These are phyloP conservation scores for Thalassophryne amazonica DNA, from an alignment of 2,797 vertebrate genomes.

Conservation along the genomic window DNA sequence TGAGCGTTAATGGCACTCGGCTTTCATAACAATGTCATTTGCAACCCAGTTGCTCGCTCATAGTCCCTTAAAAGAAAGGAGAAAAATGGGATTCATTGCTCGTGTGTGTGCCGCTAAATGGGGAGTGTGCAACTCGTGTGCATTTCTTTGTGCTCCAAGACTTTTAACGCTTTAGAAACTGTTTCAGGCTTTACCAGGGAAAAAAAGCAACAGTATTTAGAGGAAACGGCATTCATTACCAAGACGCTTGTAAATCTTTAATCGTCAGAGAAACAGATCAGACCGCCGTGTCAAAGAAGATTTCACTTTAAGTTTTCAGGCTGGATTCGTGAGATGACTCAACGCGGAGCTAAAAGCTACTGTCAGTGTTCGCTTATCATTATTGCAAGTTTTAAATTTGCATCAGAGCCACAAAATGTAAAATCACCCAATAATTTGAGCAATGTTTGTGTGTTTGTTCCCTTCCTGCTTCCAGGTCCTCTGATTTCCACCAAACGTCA, in stretches of 20 bases:
- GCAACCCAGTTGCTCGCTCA: constrained; percentile 70
- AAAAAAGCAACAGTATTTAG: constrained; percentile 64
- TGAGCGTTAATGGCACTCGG: constrained; percentile 71
- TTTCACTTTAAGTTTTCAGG: constrained; percentile 29
- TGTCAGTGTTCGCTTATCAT: too few relatives aligned
- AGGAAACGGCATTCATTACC: constrained; percentile 69
- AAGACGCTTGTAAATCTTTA: constrained; percentile 66
- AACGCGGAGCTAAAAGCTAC: constrained; percentile 19
- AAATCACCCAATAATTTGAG: too few relatives aligned
- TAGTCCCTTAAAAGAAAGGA: constrained; percentile 66
- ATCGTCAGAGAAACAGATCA: constrained; percentile 34
- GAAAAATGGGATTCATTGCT: constrained; percentile 61
- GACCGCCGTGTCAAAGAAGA: constrained; percentile 42
- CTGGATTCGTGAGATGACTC: constrained; percentile 25
- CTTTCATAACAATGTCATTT: constrained; percentile 77
- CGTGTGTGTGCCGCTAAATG: constrained; percentile 52
- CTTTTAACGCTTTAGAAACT: constrained; percentile 67
- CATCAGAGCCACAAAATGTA: background rate
- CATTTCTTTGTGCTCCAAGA: constrained; percentile 65
- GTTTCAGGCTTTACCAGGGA: constrained; percentile 55
- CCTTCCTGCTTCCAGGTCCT: too few relatives aligned
- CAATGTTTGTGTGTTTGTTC: too few relatives aligned
- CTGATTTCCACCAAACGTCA: too few relatives aligned
- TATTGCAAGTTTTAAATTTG: background rate
- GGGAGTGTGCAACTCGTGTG: constrained; percentile 57